Percentiles rank a stretch among this genome's conserved stretches.
phyloP scores from a whole-genome alignment of 2,113 vertebrate species.

The Hiodon tergisus region DNA sequence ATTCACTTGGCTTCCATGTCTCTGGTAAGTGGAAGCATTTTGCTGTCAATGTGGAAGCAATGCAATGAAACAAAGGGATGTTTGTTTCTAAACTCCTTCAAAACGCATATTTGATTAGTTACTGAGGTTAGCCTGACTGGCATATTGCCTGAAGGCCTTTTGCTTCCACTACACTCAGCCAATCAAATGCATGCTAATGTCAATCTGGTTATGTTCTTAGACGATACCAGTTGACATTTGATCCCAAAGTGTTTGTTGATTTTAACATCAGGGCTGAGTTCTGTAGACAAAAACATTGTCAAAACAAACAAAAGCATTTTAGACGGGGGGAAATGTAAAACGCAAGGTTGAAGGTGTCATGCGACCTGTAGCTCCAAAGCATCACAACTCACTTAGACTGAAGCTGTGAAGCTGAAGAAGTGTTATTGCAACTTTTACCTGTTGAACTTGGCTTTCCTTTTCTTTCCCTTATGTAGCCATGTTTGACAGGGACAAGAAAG shows the following conservation, averaged over 20 bases:
- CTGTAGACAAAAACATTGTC: background rate
- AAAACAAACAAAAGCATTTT: too few species aligned
- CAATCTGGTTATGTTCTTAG: background rate
- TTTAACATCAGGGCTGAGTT: background rate
- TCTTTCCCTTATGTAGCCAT: constrained; percentile 70
- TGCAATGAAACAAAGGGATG: background rate
- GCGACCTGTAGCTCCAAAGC: background rate
- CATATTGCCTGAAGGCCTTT: background rate
- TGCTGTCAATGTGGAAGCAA: constrained; percentile 25
- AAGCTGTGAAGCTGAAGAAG: background rate
- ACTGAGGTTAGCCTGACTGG: background rate
- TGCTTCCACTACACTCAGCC: background rate
- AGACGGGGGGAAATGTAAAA: too few species aligned
- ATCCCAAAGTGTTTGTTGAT: too few species aligned
- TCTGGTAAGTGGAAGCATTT: constrained; percentile 31
- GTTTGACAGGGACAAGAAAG: constrained; percentile 97
- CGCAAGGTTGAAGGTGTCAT: background rate
- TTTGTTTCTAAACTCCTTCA: background rate
- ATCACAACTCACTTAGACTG: background rate
- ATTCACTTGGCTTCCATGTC: constrained; percentile 9
- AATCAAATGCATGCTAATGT: background rate
- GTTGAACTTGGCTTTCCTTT: background rate
- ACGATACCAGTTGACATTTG: too few species aligned
- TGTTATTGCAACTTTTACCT: background rate
- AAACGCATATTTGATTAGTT: background rate